phyloP scores from a whole-genome alignment of 1,140 invertebrate genomes.

The Lepidotrigona ventralis region DNA sequence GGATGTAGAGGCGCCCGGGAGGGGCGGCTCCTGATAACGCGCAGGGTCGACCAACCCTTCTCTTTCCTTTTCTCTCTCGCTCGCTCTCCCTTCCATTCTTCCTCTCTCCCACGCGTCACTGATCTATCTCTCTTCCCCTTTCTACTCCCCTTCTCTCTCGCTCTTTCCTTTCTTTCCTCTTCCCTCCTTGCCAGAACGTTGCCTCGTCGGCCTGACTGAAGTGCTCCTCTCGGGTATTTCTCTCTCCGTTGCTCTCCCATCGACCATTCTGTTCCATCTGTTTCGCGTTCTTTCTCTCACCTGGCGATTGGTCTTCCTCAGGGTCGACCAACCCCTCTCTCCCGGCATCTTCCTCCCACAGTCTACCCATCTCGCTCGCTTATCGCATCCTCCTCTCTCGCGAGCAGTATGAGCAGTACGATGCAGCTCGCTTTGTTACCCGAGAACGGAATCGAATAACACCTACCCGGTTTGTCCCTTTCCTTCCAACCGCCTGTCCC shows the following conservation, averaged over 20 bases:
- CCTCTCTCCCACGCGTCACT: not conserved
- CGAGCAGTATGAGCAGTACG: too few relatives aligned
- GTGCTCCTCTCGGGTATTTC: too few relatives aligned
- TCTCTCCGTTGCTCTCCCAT: slow-evolving; percentile 9
- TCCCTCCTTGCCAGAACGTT: not conserved
- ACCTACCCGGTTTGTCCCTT: slow-evolving; percentile 8
- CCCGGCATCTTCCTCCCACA: slow-evolving; percentile 19
- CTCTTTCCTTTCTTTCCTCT: not conserved
- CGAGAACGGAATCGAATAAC: slow-evolving; percentile 42
- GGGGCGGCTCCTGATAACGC: slow-evolving; percentile 73
- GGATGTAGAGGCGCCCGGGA: slow-evolving; percentile 58
- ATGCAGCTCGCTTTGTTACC: slow-evolving; percentile 25
- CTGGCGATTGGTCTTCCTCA: slow-evolving; percentile 26
- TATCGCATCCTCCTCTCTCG: not conserved
- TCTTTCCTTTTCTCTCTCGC: slow-evolving; percentile 40
- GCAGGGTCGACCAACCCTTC: slow-evolving; percentile 76
- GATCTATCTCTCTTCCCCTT: not conserved
- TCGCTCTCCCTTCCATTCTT: slow-evolving; percentile 28
- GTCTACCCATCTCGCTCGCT: not conserved
- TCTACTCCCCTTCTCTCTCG: slow-evolving; percentile 9
- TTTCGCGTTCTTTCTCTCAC: slow-evolving; percentile 33
- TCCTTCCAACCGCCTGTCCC: not conserved
- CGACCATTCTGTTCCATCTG: not conserved
- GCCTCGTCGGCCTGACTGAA: not conserved
- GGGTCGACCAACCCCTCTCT: slow-evolving; percentile 56